Evolutionary conservation across 2,888 invertebrate genomes (phyloP).

Genomic region (Temnothorax rugatulus): DNA sequence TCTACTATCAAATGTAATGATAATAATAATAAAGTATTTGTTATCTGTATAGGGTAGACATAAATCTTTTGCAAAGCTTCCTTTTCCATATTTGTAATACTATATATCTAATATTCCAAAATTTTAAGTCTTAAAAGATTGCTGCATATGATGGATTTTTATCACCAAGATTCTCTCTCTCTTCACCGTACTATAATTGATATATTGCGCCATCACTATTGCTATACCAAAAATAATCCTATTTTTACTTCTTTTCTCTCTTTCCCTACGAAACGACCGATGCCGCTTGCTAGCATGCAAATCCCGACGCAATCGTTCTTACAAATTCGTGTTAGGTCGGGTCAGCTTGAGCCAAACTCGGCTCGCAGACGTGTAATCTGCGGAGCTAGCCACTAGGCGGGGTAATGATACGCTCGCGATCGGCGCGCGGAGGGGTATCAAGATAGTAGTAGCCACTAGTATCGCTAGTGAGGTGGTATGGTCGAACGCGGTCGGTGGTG

Average conservation of each 20-base stretch:
- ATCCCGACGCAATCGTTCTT: slow-evolving; percentile 68
- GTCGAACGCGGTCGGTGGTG: slow-evolving; percentile 31
- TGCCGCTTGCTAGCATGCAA: slow-evolving; percentile 68
- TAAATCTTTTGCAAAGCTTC: not conserved
- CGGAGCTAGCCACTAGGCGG: slow-evolving; percentile 86
- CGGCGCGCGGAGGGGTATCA: slow-evolving; percentile 77
- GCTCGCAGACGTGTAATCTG: slow-evolving; percentile 85
- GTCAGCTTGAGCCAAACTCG: slow-evolving; percentile 67
- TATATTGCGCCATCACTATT: not conserved
- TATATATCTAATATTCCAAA: not conserved
- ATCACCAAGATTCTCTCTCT: not conserved
- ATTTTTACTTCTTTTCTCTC: slow-evolving; percentile 17
- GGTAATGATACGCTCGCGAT: slow-evolving; percentile 85
- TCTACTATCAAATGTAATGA: not conserved
- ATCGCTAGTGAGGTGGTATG: slow-evolving; percentile 55
- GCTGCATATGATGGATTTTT: not conserved
- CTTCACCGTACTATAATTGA: not conserved
- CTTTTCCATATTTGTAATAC: not conserved
- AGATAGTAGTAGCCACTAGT: slow-evolving; percentile 72
- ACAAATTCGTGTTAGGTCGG: slow-evolving; percentile 73
- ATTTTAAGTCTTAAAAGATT: not conserved
- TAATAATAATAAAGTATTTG: not conserved
- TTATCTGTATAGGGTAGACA: not conserved
- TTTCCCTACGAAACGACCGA: slow-evolving; percentile 10
- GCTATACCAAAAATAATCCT: not conserved